These are phyloP conservation scores for Tarsius wallacei DNA, from an alignment of 2,797 vertebrate species.

Conservation along the genomic window DNA sequence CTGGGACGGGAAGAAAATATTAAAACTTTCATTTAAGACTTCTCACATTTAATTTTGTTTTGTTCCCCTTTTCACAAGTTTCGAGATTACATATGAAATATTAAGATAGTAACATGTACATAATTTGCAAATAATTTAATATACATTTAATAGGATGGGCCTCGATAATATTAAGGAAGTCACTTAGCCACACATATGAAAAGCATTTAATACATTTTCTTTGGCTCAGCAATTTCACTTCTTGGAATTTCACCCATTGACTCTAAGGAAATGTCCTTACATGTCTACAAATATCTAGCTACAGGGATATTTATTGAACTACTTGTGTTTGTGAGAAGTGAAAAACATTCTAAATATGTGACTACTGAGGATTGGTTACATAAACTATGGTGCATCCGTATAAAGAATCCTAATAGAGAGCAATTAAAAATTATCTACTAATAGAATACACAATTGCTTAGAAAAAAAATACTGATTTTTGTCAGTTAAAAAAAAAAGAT, in stretches of 20 bases:
- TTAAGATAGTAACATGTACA: neutral
- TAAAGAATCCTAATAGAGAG: neutral
- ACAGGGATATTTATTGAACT: neutral
- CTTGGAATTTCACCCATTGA: neutral
- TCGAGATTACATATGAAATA: neutral
- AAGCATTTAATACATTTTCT: constrained; percentile 23
- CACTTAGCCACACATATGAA: neutral
- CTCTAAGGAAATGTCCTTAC: constrained; percentile 7
- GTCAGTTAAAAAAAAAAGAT: neutral
- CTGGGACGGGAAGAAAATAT: neutral
- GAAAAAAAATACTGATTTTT: neutral
- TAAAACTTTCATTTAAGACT: constrained; percentile 25
- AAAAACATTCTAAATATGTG: constrained; percentile 5
- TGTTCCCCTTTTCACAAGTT: neutral
- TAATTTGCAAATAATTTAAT: neutral
- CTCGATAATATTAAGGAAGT: constrained; percentile 15
- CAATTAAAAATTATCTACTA: neutral
- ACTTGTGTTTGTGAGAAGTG: neutral
- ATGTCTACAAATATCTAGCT: neutral
- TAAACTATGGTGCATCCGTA: neutral
- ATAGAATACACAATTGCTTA: neutral
- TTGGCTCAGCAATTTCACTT: constrained; percentile 22
- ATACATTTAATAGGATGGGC: neutral
- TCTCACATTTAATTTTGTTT: neutral
- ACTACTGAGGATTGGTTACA: neutral